A percentile compares a stretch with the other conserved stretches of the same genome.
phyloP scores from a whole-genome alignment of 2,797 vertebrate genomes.

The Manis crassicaudata region DNA sequence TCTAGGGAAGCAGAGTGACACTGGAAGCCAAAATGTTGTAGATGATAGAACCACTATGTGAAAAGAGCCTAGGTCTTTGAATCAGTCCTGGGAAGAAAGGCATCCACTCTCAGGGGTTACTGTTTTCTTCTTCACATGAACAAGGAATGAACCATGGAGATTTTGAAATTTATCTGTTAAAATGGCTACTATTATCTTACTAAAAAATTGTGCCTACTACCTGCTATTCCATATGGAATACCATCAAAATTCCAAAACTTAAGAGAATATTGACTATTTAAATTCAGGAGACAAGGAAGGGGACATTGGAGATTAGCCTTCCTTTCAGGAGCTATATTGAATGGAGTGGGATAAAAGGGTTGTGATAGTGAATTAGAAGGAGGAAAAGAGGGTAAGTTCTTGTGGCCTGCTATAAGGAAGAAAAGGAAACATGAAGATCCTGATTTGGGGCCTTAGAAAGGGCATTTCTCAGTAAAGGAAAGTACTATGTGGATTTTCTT shows the following conservation, averaged over 20 bases:
- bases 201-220: neutral
- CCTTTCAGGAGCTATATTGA: neutral
- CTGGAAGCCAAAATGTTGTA: neutral
- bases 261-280: neutral
- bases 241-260: neutral
- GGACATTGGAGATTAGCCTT: neutral
- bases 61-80: neutral
- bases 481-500: neutral
- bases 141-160: neutral
- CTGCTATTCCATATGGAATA: neutral
- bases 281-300: neutral
- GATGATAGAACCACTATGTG: neutral
- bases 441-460: neutral
- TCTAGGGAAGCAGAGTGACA: neutral
- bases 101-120: fast-evolving
- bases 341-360: neutral
- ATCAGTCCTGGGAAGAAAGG: neutral
- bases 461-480: neutral
- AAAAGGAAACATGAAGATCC: neutral
- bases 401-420: neutral
- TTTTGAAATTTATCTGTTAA: neutral
- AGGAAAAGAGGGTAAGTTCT: neutral
- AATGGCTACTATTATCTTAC: neutral
- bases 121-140: neutral
- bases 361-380: neutral